Evolutionary conservation across 2,888 invertebrate species (phyloP).

Genomic region (Branchellion lobata): DNA sequence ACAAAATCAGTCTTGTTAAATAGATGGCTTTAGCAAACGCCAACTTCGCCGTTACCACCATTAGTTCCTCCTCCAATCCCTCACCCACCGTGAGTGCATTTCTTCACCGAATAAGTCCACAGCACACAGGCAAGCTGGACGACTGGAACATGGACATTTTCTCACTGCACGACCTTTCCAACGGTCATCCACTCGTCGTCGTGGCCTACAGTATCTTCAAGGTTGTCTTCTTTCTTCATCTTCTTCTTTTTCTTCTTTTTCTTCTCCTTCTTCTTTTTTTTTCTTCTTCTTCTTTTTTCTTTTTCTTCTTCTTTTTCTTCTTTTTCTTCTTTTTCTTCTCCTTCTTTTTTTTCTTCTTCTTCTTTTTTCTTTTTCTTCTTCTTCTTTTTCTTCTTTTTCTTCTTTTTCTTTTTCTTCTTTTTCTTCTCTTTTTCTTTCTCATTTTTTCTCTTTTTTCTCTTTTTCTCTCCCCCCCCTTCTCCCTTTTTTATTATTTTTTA

Average conservation of each 20-base stretch:
- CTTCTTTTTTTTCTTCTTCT: too few species aligned
- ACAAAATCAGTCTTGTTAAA: too few species aligned
- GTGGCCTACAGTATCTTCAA: conserved; percentile 89
- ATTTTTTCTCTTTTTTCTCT: too few species aligned
- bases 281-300: background rate
- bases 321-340: background rate
- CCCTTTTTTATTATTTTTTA: too few species aligned
- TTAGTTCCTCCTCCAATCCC: too few species aligned
- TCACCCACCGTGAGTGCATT: background rate
- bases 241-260: background rate
- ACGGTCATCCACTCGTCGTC: conserved; percentile 84
- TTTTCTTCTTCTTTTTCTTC: background rate
- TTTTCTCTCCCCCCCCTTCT: too few species aligned
- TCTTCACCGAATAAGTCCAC: background rate
- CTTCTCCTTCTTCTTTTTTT: background rate
- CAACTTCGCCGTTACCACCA: too few species aligned
- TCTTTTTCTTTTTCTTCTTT: too few species aligned
- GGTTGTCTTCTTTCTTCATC: conserved; percentile 61
- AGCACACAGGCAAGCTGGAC: conserved; percentile 72
- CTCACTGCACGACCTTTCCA: conserved; percentile 84
- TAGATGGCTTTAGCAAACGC: too few species aligned
- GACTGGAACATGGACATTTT: conserved; percentile 96
- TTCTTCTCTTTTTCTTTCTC: too few species aligned
- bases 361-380: too few species aligned
- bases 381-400: too few species aligned